Base-by-base conservation (phyloP, 2,113 vertebrate species). In the Orycteropus afer region DNA sequence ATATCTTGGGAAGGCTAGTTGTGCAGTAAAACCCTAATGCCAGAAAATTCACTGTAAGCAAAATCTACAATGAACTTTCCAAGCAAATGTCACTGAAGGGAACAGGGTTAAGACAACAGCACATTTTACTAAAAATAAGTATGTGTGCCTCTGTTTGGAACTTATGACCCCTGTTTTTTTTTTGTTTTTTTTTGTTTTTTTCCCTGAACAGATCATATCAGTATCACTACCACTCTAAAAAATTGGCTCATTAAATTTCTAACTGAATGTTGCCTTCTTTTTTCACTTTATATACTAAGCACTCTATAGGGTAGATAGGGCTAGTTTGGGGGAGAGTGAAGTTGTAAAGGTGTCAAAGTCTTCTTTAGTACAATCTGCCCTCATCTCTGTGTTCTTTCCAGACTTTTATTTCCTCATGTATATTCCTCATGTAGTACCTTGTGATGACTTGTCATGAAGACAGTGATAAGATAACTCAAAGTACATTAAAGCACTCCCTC, bases 101-200 rank as follows among this genome's bases (percentile, higher is more conserved):
- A 73, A 4, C 10, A 79, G 29, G n/a, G 34, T 37, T 86, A 93
- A 65, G 14, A 49, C 37, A 87, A 89, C 0, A 55, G 14, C 20
- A 4, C 14, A 65, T 86, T 95, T 87, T 84, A 37, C 91, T 81
- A 51, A 94, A 93, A 15, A 51, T 63, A 77, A 84, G 7, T 13
- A 88, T 0, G 67, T 85, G 11, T 77, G 45, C 2, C 63, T 65
- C 34, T 65, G 9, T 15, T 65, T 61, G 3, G 63, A 27, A 34
- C 63, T 34, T 65, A 34, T 65, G 63, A 65, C 4, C 32, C 61
- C 32, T 32, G 61, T 29, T 27, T 7, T 22, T 53, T 53, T 53
- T 15, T 53, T 53, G 51, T 15, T 53, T 53, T 8, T 53, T 53
- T 53, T 53, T 63, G 15, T 34, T 65, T 65, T 63, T 51, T 53